Percentiles rank a stretch among this genome's conserved stretches.
phyloP scores from a whole-genome alignment of 2,113 vertebrate species.

The Machaerirhynchus nigripectus region DNA sequence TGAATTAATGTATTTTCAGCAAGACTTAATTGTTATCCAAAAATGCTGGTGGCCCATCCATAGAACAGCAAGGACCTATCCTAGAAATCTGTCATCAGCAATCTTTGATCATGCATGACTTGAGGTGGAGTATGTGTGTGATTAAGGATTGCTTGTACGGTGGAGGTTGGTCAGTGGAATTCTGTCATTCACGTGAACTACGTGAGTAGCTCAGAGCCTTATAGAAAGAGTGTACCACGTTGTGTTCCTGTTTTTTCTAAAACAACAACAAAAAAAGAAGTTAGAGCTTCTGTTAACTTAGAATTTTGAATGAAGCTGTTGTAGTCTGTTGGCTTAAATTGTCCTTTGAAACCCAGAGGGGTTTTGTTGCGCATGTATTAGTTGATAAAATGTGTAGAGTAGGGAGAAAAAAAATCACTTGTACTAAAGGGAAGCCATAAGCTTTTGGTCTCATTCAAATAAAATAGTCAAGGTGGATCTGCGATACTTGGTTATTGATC shows the following conservation, averaged over 20 bases:
- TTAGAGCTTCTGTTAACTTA: slow-evolving; percentile 76
- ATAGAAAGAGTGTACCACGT: slow-evolving; percentile 63
- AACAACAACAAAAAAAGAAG: neutral
- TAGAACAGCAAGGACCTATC: neutral
- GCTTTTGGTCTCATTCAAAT: slow-evolving; percentile 1
- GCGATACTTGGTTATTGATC: neutral
- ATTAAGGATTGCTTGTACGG: neutral
- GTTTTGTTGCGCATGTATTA: neutral
- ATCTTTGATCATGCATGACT: neutral
- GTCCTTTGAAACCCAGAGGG: slow-evolving; percentile 28
- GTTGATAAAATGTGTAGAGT: neutral
- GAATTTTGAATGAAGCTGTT: neutral
- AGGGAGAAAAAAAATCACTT: neutral
- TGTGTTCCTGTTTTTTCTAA: slow-evolving; percentile 57
- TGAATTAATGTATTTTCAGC: neutral
- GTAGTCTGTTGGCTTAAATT: slow-evolving; percentile 38
- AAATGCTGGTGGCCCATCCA: neutral
- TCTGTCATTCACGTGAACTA: neutral
- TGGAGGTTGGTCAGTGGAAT: neutral
- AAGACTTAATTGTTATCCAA: neutral
- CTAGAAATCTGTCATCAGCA: neutral
- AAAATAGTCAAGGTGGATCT: neutral
- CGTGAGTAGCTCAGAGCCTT: slow-evolving; percentile 57
- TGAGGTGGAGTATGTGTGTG: neutral
- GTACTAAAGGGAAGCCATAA: slow-evolving; percentile 6